A percentile compares a stretch with the other conserved stretches of the same genome.
These are phyloP conservation scores for Monopterus albus DNA, from an alignment of 2,113 vertebrate species.

Conservation along the genomic window DNA sequence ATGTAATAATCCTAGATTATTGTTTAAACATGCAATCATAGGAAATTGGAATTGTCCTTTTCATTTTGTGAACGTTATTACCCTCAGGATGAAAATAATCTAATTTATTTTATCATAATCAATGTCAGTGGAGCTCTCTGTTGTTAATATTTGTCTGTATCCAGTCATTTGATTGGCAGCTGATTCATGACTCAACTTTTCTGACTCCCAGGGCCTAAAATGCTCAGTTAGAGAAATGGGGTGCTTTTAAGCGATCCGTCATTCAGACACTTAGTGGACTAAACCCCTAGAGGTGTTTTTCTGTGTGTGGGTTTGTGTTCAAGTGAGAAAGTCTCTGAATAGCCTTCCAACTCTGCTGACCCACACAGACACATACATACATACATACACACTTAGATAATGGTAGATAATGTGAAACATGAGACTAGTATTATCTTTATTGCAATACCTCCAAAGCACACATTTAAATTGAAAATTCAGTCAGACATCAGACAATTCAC, in stretches of 20 bases:
- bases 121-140: constrained; percentile 8
- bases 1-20: constrained; percentile 16
- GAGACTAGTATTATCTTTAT: neutral
- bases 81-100: constrained; percentile 18
- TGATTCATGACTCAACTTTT: constrained; percentile 21
- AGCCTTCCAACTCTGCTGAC: neutral
- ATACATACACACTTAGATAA: neutral
- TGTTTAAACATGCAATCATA: constrained; percentile 25
- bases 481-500: constrained; percentile 17
- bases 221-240: constrained; percentile 55
- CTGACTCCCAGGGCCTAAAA: constrained; percentile 19
- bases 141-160: constrained; percentile 17
- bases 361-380: neutral
- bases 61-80: constrained; percentile 18
- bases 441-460: neutral
- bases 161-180: constrained; percentile 45
- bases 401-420: constrained; percentile 9
- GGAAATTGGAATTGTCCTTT: constrained; percentile 27
- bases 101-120: constrained; percentile 40
- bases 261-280: constrained; percentile 51
- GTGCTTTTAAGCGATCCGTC: constrained; percentile 63
- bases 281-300: constrained; percentile 5
- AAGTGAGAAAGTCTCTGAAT: neutral
- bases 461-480: constrained; percentile 15
- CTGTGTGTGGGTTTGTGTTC: constrained; percentile 5